Evolutionary conservation across 2,113 vertebrate species (phyloP), one percentile per base, ranked within the genome.

Genomic region (Podarcis muralis): DNA sequence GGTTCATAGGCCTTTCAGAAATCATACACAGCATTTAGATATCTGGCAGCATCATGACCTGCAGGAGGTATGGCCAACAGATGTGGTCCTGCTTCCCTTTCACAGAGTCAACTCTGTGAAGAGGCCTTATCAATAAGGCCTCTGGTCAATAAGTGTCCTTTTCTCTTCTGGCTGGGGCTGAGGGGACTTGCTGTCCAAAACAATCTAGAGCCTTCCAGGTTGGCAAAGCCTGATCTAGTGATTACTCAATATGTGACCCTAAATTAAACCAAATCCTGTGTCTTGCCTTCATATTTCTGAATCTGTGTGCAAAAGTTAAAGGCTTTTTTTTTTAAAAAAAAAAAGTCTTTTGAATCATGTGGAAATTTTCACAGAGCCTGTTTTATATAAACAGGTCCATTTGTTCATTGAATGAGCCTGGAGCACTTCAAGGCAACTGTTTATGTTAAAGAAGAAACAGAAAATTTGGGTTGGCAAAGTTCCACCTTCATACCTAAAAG

Each of bases 341-440:
- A 84, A 84, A 59, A 77, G 69, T 32, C 69, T 76, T 88, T 91
- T 18, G 88, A 87, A 90, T 86, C 23, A 83, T 88, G 81, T 95
- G 91, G 94, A 95, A 93, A 89, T 93, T 96, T 94, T 90, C 93
- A 75, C 83, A 88, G 89, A 87, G 30, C 92, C 18, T 79, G 91
- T 92, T 96, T 95, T 94, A 91, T 83, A 90, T 94, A 95, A 96
- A 92, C 90, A 93, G 88, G 87, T 91, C 87, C 93, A 94, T 95
- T 96, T 96, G 91, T 95, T 96, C 94, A 95, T 95, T 96, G 93
- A 94, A 3, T 91, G 94, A 95, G 93, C 43, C 80, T 89, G 85
- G 89, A 94, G 74, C 81, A 94, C 92, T 95, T 97, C 94, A 97
- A 95, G 95, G 94, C 92, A 87, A 89, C 89, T 93, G 79, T 96